A percentile compares a stretch with the other conserved stretches of the same genome.
Evolutionary conservation across 2,888 invertebrate species (phyloP).

Genomic region (Beris morrisii): DNA sequence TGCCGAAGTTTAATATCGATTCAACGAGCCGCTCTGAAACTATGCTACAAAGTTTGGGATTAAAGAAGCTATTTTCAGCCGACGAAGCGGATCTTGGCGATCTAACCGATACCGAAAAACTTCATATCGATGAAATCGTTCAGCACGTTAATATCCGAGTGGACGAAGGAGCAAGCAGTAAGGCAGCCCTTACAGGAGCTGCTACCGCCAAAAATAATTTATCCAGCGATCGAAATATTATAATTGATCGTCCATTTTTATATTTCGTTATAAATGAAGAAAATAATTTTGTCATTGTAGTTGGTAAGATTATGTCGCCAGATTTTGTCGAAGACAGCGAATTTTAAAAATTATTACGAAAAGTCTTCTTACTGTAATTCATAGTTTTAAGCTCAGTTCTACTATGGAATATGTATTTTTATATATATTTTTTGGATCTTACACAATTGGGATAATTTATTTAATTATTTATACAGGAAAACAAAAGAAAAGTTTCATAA

Average conservation of each 20-base stretch:
- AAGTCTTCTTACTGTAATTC: too few relatives aligned
- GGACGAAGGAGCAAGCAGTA: slow-evolving; percentile 60
- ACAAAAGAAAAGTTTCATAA: too few relatives aligned
- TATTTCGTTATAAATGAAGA: slow-evolving; percentile 65
- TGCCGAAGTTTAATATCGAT: slow-evolving; percentile 66
- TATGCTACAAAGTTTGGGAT: slow-evolving; percentile 62
- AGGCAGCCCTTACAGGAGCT: slow-evolving; percentile 56
- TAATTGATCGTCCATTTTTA: slow-evolving; percentile 64
- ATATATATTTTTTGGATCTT: too few relatives aligned
- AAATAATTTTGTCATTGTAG: slow-evolving; percentile 63
- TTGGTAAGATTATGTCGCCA: slow-evolving; percentile 63
- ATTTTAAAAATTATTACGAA: too few relatives aligned
- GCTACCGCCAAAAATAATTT: slow-evolving; percentile 47
- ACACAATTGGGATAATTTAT: too few relatives aligned
- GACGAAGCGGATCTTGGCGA: slow-evolving; percentile 62
- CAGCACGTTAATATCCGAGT: slow-evolving; percentile 67
- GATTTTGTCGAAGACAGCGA: slow-evolving; percentile 40
- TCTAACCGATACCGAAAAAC: slow-evolving; percentile 62
- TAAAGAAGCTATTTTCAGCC: slow-evolving; percentile 63
- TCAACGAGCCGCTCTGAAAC: slow-evolving; percentile 66
- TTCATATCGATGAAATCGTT: slow-evolving; percentile 68
- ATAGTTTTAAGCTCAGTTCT: too few relatives aligned
- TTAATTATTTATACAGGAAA: too few relatives aligned
- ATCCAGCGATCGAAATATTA: slow-evolving; percentile 52
- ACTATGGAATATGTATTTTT: too few relatives aligned